A percentile compares a stretch with the other conserved stretches of the same genome.
These are phyloP conservation scores for Lethocerus indicus DNA, from an alignment of 1,140 invertebrate species.

Conservation along the genomic window DNA sequence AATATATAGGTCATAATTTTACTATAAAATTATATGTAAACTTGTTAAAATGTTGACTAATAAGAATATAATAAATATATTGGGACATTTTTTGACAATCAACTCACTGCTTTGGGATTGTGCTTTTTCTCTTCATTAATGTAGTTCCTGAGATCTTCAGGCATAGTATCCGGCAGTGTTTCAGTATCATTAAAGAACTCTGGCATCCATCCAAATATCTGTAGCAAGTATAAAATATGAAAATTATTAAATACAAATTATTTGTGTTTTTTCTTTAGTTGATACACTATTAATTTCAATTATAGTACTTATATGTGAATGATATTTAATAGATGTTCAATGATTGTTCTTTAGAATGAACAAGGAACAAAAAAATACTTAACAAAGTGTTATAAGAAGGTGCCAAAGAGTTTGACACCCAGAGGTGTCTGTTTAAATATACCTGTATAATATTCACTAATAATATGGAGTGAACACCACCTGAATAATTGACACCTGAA, in stretches of 20 bases:
- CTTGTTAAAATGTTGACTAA: neutral
- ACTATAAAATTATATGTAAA: too few species aligned
- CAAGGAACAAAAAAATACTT: too few species aligned
- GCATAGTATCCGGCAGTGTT: conserved; percentile 49
- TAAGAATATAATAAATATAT: neutral
- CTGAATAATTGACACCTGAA: too few species aligned
- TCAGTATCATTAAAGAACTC: conserved; percentile 56
- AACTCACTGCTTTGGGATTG: conserved; percentile 21
- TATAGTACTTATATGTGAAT: neutral
- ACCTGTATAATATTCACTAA: too few species aligned
- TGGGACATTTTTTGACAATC: neutral
- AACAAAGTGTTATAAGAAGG: too few species aligned
- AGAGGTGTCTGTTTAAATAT: too few species aligned
- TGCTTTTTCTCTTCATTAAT: conserved; percentile 29
- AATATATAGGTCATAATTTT: too few species aligned
- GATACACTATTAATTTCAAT: neutral
- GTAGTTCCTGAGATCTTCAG: conserved; percentile 50
- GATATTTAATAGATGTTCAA: too few species aligned
- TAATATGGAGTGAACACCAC: too few species aligned
- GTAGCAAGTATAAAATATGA: conserved; percentile 17
- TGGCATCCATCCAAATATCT: conserved; percentile 71
- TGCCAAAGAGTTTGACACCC: too few species aligned
- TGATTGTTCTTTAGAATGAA: too few species aligned
- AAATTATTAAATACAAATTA: neutral
- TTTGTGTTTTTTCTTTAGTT: too few species aligned